Base-by-base conservation (phyloP, 2,888 invertebrate species). In the Zygothrica quintamaculata region DNA sequence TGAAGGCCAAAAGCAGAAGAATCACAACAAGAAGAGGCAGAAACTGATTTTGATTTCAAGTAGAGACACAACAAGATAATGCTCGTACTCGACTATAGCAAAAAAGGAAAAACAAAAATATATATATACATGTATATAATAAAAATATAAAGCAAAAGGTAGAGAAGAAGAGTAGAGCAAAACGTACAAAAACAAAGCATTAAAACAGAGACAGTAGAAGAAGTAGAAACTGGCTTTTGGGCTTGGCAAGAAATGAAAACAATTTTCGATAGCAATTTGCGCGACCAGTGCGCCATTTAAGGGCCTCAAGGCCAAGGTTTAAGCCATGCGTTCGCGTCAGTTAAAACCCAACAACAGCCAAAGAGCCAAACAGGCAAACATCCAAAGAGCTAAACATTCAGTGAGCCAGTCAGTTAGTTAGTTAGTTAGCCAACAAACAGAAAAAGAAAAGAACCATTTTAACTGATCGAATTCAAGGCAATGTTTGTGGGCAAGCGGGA, bases 231-330 rank as follows among this genome's bases (percentile, higher is more conserved):
- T 42, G 74, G 71, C 64, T 71, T 74, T 68, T 53, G 15, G 33
- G 43, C 52, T 42, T 52, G 60, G 47, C 59, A 53, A 58, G 15
- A 40, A 34, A 5, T 9, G 12, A 11, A 36, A 40, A 48, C 37
- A 64, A 53, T 55, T 69, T 60, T 50, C 18, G 47, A 56, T 53
- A 53, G 64, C 68, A 48, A 53, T 53, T 50, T 59, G 72, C 57
- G 53, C 53, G 61, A 48, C 37, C 58, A 73, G 67, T 68, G 71
- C 62, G 50, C 84, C 80, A 84, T 86, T 88, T 87, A 88, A 88
- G 88, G 88, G 88, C 87, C 82, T 88, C 88, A 88, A 88, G 88
- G 88, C 88, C 88, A 88, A 88, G 89, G 88, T 88, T 88, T 88
- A 75, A 68, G 69, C 56, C 60, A 61, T 55, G 44, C 34, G 33